phyloP scores from a whole-genome alignment of 2,113 vertebrate genomes.

The Smithornis capensis region DNA sequence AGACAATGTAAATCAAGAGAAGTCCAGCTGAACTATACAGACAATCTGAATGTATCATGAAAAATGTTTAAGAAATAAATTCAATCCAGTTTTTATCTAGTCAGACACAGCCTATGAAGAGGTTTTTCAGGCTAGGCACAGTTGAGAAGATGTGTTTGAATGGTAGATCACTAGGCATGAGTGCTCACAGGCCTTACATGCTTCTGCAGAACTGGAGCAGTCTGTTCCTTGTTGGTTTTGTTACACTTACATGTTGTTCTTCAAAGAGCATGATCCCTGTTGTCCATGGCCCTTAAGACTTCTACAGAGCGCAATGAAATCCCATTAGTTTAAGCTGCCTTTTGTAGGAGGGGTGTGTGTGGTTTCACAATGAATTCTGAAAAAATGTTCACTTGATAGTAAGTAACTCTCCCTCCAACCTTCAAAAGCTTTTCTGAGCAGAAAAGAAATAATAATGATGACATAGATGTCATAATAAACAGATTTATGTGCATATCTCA shows the following conservation, averaged over 20 bases:
- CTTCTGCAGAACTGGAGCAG: neutral
- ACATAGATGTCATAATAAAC: neutral
- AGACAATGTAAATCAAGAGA: neutral
- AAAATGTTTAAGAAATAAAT: neutral
- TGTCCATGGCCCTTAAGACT: neutral
- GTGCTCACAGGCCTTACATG: neutral
- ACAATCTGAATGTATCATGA: neutral
- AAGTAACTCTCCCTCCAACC: neutral
- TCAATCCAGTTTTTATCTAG: neutral
- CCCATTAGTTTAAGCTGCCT: neutral
- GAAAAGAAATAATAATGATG: neutral
- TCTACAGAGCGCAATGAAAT: neutral
- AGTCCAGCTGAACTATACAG: neutral
- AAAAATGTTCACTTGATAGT: neutral
- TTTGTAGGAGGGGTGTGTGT: neutral
- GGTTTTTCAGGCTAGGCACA: neutral
- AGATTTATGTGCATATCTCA: neutral
- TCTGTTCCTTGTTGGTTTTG: neutral
- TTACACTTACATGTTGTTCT: neutral
- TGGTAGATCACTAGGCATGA: accelerated
- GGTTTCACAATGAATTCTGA: neutral
- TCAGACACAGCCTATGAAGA: neutral
- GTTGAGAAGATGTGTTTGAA: neutral
- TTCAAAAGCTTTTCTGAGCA: neutral
- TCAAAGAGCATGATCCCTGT: neutral